Base-by-base conservation (phyloP, 1,140 invertebrate species). In the Lucilia sericata region DNA sequence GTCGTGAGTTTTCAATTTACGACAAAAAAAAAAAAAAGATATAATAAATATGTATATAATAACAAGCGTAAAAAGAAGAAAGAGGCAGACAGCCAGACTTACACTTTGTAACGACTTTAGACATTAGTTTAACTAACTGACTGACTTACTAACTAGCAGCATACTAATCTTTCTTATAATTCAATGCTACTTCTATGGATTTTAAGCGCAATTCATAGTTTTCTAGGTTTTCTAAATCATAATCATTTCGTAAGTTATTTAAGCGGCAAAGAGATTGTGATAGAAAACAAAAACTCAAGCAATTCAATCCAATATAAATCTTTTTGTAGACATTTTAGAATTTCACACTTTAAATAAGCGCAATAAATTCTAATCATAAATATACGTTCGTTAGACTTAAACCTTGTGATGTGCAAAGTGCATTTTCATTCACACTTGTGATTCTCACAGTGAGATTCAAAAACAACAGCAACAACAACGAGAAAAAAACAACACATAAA, bases 321-420 rank as follows among this genome's bases (percentile, higher is more conserved):
- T 70, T 70, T 70, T 21, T 70, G 65, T 70, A 70, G 65, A 70
- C 65, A 70, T 70, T 70, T 60, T 21, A 70, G 65, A 70, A 70
- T 25, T 70, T 70, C 65, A 70, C 65, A 70, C 65, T 70, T 70
- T 21, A 70, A 70, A 70, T 70, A 70, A 70, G 65, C 21, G 65
- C 65, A 70, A 70, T 70, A 70, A 70, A 70, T 70, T 70, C 65
- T 70, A 70, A 25, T 70, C 21, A 19, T 21, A 70, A 70, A 21
- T n/a, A n/a, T 60, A 14, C 65, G 65, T 70, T 70, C 65, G 65
- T 70, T 70, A 70, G n/a, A 21, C 65, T 70, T 21, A 70, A 70
- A 70, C 65, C 65, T 70, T 70, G 65, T 70, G 65, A 70, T 70
- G 65, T 70, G 65, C 65, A 70, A 70, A 70, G 65, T 70, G 65